Evolutionary conservation across 2,888 invertebrate species (phyloP).

Genomic region (Polydesmus complanatus): DNA sequence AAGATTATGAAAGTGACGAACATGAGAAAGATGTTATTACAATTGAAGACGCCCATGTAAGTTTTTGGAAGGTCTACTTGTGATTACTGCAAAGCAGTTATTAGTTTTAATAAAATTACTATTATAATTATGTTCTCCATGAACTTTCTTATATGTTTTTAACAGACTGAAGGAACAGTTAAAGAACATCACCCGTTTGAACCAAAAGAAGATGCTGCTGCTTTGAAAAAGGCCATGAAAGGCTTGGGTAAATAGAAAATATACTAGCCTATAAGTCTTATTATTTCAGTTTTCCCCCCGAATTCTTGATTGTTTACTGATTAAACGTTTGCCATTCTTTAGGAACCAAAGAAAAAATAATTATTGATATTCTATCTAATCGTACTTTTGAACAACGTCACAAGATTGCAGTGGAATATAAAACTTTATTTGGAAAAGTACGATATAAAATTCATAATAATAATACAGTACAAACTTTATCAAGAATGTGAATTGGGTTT

Average conservation of each 20-base stretch:
- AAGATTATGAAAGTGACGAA: too few species aligned
- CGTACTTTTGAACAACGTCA: slow-evolving; percentile 74
- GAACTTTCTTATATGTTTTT: slow-evolving; percentile 15
- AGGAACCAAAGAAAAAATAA: slow-evolving; percentile 78
- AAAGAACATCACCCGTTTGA: slow-evolving; percentile 61
- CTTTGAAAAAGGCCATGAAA: slow-evolving; percentile 75
- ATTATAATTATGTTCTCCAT: background rate
- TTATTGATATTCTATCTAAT: slow-evolving; percentile 67
- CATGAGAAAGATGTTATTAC: too few species aligned
- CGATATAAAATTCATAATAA: too few species aligned
- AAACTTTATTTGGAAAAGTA: slow-evolving; percentile 76
- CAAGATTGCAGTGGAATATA: slow-evolving; percentile 65
- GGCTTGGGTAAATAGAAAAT: slow-evolving; percentile 40
- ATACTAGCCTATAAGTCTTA: background rate
- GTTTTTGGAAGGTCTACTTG: background rate
- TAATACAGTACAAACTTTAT: slow-evolving; percentile 20
- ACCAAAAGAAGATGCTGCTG: slow-evolving; percentile 61
- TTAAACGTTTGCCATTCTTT: background rate
- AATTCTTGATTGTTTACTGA: too few species aligned
- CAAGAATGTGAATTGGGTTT: too few species aligned
- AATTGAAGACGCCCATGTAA: background rate
- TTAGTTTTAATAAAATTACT: background rate
- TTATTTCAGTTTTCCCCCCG: background rate
- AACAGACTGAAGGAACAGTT: slow-evolving; percentile 61
- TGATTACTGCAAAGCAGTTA: background rate